phyloP scores from a whole-genome alignment of 92 coral and sea anemone genomes.

The Desmophyllum pertusum region DNA sequence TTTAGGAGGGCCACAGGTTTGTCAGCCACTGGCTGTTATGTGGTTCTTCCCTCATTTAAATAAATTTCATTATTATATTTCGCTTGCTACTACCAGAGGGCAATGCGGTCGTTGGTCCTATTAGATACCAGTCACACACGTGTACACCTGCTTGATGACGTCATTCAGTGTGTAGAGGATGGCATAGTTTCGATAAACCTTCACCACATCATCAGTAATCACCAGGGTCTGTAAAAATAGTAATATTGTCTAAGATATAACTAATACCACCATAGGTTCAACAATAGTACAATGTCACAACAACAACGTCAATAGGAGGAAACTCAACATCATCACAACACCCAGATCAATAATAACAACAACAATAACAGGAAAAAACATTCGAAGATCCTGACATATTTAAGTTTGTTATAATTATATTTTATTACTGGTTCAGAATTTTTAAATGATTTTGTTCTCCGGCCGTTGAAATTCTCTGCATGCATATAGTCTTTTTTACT shows the following conservation, averaged over 20 bases:
- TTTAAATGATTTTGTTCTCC: too few species aligned
- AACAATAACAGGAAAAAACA: background rate
- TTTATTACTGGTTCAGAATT: too few species aligned
- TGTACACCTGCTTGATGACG: background rate
- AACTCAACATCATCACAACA: too few species aligned
- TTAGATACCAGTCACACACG: background rate
- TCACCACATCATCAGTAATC: slow-evolving; percentile 32
- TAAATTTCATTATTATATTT: too few species aligned
- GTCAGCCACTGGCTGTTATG: too few species aligned
- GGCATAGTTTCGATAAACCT: slow-evolving; percentile 37
- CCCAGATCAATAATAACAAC: background rate
- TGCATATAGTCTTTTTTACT: too few species aligned
- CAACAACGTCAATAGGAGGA: background rate
- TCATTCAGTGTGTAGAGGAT: slow-evolving; percentile 11
- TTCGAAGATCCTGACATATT: too few species aligned
- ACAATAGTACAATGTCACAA: background rate
- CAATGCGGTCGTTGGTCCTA: background rate
- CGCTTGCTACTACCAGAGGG: background rate
- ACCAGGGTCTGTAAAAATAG: background rate
- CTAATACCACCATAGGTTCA: background rate
- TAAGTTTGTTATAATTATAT: too few species aligned
- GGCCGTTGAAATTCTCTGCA: too few species aligned
- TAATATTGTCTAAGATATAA: background rate
- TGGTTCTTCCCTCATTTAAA: too few species aligned
- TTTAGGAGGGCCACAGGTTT: too few species aligned